A percentile compares a stretch with the other conserved stretches of the same genome.
phyloP scores from a whole-genome alignment of 2,888 invertebrate species.

The Heliconius hortense region DNA sequence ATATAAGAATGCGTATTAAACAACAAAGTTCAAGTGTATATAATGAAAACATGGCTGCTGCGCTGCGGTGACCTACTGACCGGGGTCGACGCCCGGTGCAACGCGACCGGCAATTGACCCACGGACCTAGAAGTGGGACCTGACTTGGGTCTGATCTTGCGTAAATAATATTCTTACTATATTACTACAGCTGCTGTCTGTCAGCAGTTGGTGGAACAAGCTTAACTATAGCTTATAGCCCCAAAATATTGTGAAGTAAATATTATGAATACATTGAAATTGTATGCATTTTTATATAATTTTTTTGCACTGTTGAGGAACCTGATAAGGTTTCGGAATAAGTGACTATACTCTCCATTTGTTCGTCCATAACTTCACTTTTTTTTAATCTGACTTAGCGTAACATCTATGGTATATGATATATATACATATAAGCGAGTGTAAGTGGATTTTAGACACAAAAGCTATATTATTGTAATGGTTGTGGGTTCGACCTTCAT shows the following conservation, averaged over 20 bases:
- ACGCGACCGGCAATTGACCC: slow-evolving; percentile 58
- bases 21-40: slow-evolving; percentile 72
- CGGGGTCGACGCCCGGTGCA: slow-evolving; percentile 73
- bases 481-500: too few species aligned
- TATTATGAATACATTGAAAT: neutral
- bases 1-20: slow-evolving; percentile 34
- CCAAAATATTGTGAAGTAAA: neutral
- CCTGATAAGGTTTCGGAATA: neutral
- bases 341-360: neutral
- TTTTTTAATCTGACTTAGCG: too few species aligned
- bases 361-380: neutral
- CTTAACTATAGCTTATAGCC: neutral
- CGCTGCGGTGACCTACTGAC: slow-evolving; percentile 73
- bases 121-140: slow-evolving; percentile 56
- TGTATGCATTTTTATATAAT: neutral
- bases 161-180: slow-evolving; percentile 39
- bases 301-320: neutral
- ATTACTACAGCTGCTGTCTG: neutral
- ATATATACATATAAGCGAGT: too few species aligned
- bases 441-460: too few species aligned
- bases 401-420: too few species aligned
- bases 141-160: slow-evolving; percentile 41
- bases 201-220: neutral
- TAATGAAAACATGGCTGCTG: slow-evolving; percentile 51
- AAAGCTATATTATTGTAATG: too few species aligned